These are phyloP conservation scores for Onchidella celtica DNA, from an alignment of 2,888 invertebrate genomes.

Conservation along the genomic window DNA sequence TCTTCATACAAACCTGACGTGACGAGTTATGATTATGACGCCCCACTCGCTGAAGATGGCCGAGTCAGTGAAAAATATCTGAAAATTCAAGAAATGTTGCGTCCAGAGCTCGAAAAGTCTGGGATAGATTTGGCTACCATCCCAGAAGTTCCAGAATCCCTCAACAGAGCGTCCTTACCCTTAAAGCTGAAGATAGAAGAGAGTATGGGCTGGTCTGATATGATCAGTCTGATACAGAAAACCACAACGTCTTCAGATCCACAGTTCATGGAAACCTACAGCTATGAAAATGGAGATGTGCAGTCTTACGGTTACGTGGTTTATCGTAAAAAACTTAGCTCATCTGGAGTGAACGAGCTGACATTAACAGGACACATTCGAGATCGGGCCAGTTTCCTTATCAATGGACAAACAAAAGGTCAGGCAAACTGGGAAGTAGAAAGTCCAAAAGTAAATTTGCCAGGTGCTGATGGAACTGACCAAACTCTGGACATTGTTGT, in stretches of 20 bases:
- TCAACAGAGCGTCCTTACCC: background rate
- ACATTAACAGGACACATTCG: constrained; percentile 66
- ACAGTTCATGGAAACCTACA: constrained; percentile 77
- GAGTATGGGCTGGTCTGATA: background rate
- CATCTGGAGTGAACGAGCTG: background rate
- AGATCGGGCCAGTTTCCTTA: constrained; percentile 81
- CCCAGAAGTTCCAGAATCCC: background rate
- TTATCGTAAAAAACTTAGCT: constrained; percentile 79
- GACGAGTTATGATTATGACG: constrained; percentile 89
- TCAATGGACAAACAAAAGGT: constrained; percentile 45
- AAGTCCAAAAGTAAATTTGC: constrained; percentile 35
- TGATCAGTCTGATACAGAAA: background rate
- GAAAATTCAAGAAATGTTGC: constrained; percentile 61
- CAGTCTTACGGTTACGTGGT: constrained; percentile 84
- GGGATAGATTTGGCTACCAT: background rate
- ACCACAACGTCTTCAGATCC: constrained; percentile 21
- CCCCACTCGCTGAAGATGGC: constrained; percentile 92
- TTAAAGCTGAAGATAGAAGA: background rate
- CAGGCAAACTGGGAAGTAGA: constrained; percentile 50
- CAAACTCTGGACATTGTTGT: constrained; percentile 80
- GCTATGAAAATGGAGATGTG: constrained; percentile 79
- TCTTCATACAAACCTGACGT: constrained; percentile 78
- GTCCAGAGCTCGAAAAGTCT: background rate
- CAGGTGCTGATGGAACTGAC: background rate
- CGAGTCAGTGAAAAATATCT: constrained; percentile 91